These are phyloP conservation scores for Ciona savignyi DNA, from an alignment of 23 tunicate genomes.

Conservation along the genomic window DNA sequence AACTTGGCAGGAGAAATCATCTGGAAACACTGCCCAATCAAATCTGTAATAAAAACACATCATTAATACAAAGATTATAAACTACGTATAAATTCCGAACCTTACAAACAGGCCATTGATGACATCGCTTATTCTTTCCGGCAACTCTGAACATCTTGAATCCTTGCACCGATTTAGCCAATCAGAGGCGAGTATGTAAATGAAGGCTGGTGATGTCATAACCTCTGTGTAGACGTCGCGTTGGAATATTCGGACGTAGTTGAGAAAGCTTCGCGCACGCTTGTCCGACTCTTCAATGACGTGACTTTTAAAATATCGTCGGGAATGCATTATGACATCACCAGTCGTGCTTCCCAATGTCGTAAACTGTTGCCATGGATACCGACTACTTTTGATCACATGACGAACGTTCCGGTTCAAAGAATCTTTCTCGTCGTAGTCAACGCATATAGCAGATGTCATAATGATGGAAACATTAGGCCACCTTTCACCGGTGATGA, in stretches of 20 bases:
- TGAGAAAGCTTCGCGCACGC: background rate
- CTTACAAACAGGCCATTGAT: background rate
- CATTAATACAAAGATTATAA: background rate
- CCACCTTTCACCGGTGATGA: constrained; percentile 49
- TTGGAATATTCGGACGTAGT: constrained; percentile 39
- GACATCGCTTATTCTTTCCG: background rate
- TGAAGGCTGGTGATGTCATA: constrained; percentile 25
- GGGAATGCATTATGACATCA: no score
- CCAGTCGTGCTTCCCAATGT: no score
- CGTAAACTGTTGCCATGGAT: constrained; percentile 3
- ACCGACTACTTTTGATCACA: background rate
- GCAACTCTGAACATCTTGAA: background rate
- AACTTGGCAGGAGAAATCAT: background rate
- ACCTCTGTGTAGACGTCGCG: constrained; percentile 56
- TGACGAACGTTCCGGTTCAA: background rate
- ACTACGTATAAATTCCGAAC: no score
- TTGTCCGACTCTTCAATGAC: constrained; percentile 15
- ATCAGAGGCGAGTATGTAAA: constrained; percentile 8
- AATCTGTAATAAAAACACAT: background rate
- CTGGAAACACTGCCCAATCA: background rate
- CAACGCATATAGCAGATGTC: constrained; percentile 11
- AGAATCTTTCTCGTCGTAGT: background rate
- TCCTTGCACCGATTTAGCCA: background rate
- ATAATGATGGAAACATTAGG: constrained; percentile 34
- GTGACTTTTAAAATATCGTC: no score